Base-by-base conservation (phyloP, 2,797 vertebrate species). In the Clarias platycephalus region DNA sequence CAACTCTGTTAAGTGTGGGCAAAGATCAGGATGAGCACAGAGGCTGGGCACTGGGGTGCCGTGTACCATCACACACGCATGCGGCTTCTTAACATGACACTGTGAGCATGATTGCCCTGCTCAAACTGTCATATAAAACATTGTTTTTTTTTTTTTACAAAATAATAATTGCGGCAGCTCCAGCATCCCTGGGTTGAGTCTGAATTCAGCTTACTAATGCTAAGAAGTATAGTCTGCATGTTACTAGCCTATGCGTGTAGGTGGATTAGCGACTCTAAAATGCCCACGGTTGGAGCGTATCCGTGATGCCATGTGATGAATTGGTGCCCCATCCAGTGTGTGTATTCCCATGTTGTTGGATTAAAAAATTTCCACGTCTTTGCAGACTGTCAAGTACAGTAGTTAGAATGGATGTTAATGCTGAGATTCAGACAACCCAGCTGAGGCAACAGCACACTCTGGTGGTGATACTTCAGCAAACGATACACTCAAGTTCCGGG, bases 361-460 rank as follows among this genome's bases (percentile, higher is more conserved):
- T 76, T 58, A 20, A 44, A 75, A 75, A 75, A 55, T 3, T 26
- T 49, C 70, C 28, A 76, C 74, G 1, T 34, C 13, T 15, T 40
- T 60, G 57, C 57, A 37, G n/a, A 49, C 1, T 37, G 9, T 37
- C 74, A 31, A 34, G 57, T 13, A 37, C 28, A 58, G 55, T 58
- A 58, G 0, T 74, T 55, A 74, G 4, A n/a, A 4, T 75, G 49
- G 15, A 28, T 31, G 49, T 75, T 57, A 58, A 58, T 57, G 31
- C 20, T 37, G 20, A 40, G 31, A 62, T 40, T 78, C 20, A 62
- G 57, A 18, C 18, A 49, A 80, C 57, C 26, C 22, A 26, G 24
- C 22, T 75, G n/a, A 75, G 16, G 53, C 22, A 79, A 83, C 57
- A 86, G 85, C 81, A 22, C 74, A 24, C 64, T 86, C 85, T 86